Conservation (phyloP, 2,113 vertebrate species). For the Petromus typicus region DNA sequence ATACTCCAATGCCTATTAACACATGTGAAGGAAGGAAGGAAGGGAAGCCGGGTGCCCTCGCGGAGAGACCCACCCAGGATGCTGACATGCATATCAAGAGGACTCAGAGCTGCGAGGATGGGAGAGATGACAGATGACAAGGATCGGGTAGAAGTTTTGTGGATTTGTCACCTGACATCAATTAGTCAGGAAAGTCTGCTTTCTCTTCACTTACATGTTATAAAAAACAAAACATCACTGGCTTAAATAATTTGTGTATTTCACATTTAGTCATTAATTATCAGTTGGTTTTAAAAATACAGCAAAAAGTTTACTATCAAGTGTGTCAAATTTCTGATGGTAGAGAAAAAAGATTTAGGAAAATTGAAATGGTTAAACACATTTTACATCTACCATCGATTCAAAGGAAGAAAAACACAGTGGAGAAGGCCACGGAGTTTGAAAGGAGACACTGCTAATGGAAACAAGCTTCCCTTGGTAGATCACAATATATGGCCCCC, state of each 20-base stretch:
- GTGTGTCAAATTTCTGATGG: conserved; percentile 30
- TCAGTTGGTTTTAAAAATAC: conserved; percentile 42
- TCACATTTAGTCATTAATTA: conserved; percentile 52
- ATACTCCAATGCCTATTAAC: conserved; percentile 14
- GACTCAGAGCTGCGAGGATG: not conserved
- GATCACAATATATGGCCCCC: conserved; percentile 67
- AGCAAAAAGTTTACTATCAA: conserved; percentile 45
- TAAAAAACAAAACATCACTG: not conserved
- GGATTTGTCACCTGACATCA: conserved; percentile 17
- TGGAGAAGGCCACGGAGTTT: not conserved
- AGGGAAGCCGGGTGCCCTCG: not conserved
- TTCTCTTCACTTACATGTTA: not conserved
- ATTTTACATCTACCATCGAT: conserved; percentile 27
- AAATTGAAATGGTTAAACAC: conserved; percentile 30
- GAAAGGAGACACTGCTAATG: conserved; percentile 55
- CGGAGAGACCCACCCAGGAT: accelerated
- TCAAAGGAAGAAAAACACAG: conserved; percentile 61
- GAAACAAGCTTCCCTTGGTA: conserved; percentile 75
- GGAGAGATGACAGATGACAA: not conserved
- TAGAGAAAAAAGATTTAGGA: conserved; percentile 62
- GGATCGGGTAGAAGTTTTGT: not conserved
- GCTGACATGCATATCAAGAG: not conserved
- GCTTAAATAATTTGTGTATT: conserved; percentile 38
- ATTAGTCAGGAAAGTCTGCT: not conserved
- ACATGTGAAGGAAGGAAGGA: not conserved